Base-by-base conservation (phyloP, 2,888 invertebrate species). In the Baccha elongata region DNA sequence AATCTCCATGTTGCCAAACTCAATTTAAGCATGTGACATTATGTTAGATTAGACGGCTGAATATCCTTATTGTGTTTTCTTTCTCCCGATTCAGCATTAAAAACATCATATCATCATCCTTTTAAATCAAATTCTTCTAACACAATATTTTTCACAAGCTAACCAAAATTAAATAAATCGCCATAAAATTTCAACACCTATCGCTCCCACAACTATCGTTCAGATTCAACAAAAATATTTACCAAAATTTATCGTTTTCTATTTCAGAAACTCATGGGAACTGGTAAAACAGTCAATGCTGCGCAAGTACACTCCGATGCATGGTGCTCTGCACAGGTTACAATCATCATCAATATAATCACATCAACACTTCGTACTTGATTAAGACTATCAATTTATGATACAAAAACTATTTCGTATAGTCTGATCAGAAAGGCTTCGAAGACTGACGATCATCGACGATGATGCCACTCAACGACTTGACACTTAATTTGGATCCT, bases 341-440 rank as follows among this genome's bases (percentile, higher is more conserved):
- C 15, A 26, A 71, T 50, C 68, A 69, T 69, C 80, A 42, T 37
- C 26, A 37, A 65, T 26, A 44, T 48, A 23, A 26, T 48, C 48
- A 13, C 48, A 48, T 21, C 21, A 48, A 48, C 48, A 48, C 60
- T 60, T 44, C 21, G 19, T 11, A n/a, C 2, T 11, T 10, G n/a
- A 52, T 13, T 44, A 3, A 19, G 52, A 15, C 68, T 76, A 76
- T 76, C 76, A 83, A 73, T 83, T 78, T 78, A 78, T 76, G 83
- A 83, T 55, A 72, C 52, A 75, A 72, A 76, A 83, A 72, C 35
- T 13, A 55, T 67, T 53, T 72, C 58, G 52, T 40, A 44, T 65
- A 81, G 60, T 53, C 35, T 29, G 81, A 83, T 76, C 37, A 37
- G 6, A 53, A 48, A 32, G 60, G 2, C n/a, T 29, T 19, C 6